phyloP scores from a whole-genome alignment of 2,888 invertebrate species.

The Fabriciana adippe region DNA sequence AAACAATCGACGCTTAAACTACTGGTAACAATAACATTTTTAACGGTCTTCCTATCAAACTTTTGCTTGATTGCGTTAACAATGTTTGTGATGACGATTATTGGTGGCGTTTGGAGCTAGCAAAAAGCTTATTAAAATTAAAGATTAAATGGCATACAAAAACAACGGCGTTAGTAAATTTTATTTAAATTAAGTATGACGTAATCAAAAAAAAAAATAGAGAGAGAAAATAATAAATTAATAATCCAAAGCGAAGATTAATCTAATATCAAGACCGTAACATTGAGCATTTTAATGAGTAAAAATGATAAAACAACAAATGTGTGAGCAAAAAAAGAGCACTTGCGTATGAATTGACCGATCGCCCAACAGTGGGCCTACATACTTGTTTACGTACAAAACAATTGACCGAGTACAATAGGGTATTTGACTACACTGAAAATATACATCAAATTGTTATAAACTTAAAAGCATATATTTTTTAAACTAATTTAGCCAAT shows the following conservation, averaged over 20 bases:
- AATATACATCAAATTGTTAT: no score
- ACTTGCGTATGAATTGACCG: slow-evolving; percentile 74
- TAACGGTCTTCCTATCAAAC: slow-evolving; percentile 18
- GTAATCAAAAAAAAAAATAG: slow-evolving; percentile 45
- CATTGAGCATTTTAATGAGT: slow-evolving; percentile 81
- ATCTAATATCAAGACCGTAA: slow-evolving; percentile 77
- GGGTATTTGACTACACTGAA: no score
- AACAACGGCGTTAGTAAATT: slow-evolving; percentile 19
- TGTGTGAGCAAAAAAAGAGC: slow-evolving; percentile 73
- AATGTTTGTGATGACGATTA: slow-evolving; percentile 38
- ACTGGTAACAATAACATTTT: slow-evolving; percentile 79
- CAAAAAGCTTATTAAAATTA: slow-evolving; percentile 8
- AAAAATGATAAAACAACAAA: slow-evolving; percentile 66
- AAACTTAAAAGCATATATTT: no score
- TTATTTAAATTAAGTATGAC: not conserved
- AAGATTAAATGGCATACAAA: slow-evolving; percentile 20
- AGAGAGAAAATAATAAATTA: slow-evolving; percentile 65
- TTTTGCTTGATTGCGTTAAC: not conserved
- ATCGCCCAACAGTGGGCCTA: slow-evolving; percentile 45
- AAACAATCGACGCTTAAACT: slow-evolving; percentile 76
- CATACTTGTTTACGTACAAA: slow-evolving; percentile 32
- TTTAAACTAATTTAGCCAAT: no score
- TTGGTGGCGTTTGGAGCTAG: slow-evolving; percentile 12
- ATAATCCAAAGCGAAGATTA: slow-evolving; percentile 49
- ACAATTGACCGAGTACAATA: slow-evolving; percentile 38